Evolutionary conservation across 2,888 invertebrate genomes (phyloP).

Genomic region (Eugnorisma glareosa): DNA sequence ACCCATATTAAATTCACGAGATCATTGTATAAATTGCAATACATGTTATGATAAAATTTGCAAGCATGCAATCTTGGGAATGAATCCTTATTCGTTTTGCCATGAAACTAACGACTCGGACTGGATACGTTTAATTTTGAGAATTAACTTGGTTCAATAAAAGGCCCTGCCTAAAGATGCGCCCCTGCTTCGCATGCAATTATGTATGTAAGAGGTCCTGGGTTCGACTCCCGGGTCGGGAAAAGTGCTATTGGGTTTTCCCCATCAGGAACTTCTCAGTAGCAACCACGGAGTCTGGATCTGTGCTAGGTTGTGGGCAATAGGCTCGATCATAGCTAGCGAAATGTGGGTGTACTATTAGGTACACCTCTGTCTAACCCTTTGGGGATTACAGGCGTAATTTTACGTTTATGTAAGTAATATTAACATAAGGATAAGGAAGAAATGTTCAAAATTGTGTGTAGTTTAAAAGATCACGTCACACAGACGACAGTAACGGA

Average conservation of each 20-base stretch:
- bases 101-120: neutral
- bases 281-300: neutral
- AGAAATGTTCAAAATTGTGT: neutral
- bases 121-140: neutral
- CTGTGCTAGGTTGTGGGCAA: neutral
- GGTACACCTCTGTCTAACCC: neutral
- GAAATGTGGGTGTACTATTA: neutral
- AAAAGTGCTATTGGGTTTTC: neutral
- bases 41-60: constrained; percentile 43
- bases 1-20: constrained; percentile 12
- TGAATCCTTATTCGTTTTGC: constrained; percentile 12
- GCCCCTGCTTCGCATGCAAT: neutral
- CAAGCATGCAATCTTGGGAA: constrained; percentile 26
- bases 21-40: constrained; percentile 16
- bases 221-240: neutral
- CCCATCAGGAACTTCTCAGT: neutral
- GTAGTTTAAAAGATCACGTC: neutral
- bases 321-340: neutral
- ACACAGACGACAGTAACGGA: neutral
- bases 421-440: neutral
- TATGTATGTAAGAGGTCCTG: neutral
- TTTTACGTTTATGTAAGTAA: neutral
- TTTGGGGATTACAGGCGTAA: neutral
- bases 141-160: constrained; percentile 7
- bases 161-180: neutral